Evolutionary conservation across 2,888 invertebrate species (phyloP).

Genomic region (Parascotia fuliginaria): DNA sequence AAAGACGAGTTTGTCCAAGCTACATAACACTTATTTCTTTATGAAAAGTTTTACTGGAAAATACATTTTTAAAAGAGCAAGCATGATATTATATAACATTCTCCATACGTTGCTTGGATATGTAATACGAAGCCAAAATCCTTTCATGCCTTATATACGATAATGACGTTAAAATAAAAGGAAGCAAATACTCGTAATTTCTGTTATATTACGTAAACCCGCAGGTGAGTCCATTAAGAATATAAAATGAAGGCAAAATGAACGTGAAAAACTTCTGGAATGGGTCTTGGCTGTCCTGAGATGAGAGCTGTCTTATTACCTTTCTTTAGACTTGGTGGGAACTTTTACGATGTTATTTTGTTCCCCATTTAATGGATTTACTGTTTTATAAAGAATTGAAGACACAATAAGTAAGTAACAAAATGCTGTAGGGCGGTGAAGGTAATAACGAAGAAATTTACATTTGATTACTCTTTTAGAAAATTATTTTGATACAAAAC

Average conservation of each 20-base stretch:
- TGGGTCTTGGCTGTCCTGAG: constrained; percentile 55
- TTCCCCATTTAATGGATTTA: constrained; percentile 56
- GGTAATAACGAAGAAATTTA: constrained; percentile 31
- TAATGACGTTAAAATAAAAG: constrained; percentile 39
- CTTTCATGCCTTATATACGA: constrained; percentile 22
- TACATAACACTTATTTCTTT: too few species aligned
- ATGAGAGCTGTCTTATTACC: constrained; percentile 60
- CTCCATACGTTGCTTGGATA: background rate
- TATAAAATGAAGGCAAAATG: constrained; percentile 65
- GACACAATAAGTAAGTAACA: constrained; percentile 42
- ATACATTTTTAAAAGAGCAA: too few species aligned
- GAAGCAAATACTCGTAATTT: constrained; percentile 44
- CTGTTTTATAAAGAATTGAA: constrained; percentile 46
- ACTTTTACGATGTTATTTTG: constrained; percentile 53
- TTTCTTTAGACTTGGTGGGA: constrained; percentile 51
- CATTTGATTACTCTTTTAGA: constrained; percentile 29
- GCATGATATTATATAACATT: background rate
- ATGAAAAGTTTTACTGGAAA: too few species aligned
- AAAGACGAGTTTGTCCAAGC: too few species aligned
- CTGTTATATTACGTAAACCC: constrained; percentile 50
- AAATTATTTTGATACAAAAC: constrained; percentile 37
- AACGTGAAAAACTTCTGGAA: constrained; percentile 67
- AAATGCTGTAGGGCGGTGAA: constrained; percentile 30
- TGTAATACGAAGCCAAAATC: constrained; percentile 9
- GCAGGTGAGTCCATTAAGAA: constrained; percentile 70